phyloP scores from a whole-genome alignment of 2,113 vertebrate genomes.

The Caretta caretta region DNA sequence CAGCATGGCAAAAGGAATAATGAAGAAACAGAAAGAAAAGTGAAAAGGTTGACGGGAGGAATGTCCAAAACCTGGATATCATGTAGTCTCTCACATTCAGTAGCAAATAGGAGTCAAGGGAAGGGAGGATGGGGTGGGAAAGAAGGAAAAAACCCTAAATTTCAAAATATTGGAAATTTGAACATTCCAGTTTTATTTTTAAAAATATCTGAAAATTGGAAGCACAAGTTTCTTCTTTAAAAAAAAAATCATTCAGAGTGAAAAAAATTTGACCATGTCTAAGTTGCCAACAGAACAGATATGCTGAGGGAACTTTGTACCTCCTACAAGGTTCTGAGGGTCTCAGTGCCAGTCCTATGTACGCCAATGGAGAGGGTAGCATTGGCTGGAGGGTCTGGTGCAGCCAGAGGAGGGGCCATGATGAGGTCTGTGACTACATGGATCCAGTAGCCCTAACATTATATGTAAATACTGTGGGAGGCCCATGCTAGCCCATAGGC shows the following conservation, averaged over 20 bases:
- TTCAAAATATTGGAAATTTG: not conserved
- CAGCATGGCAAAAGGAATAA: accelerated
- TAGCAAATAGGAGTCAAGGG: not conserved
- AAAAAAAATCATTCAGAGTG: not conserved
- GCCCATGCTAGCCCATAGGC: not conserved
- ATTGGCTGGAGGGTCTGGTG: not conserved
- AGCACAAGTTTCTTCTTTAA: not conserved
- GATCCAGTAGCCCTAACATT: not conserved
- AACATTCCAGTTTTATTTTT: not conserved
- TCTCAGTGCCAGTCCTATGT: not conserved
- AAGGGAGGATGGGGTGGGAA: not conserved
- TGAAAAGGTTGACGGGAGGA: not conserved
- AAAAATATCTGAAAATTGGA: not conserved
- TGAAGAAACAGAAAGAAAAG: not conserved
- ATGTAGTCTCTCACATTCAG: not conserved
- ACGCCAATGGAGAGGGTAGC: not conserved
- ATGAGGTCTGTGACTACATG: not conserved
- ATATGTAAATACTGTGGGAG: not conserved
- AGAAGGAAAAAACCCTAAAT: not conserved
- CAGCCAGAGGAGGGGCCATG: not conserved
- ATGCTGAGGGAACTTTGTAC: not conserved
- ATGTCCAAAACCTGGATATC: not conserved
- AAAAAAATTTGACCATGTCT: not conserved
- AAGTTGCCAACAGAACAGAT: not conserved
- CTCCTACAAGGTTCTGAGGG: not conserved